Evolutionary conservation across 2,113 vertebrate species (phyloP), one percentile per base, ranked within the genome.

Genomic region (Pelmatolapia mariae): DNA sequence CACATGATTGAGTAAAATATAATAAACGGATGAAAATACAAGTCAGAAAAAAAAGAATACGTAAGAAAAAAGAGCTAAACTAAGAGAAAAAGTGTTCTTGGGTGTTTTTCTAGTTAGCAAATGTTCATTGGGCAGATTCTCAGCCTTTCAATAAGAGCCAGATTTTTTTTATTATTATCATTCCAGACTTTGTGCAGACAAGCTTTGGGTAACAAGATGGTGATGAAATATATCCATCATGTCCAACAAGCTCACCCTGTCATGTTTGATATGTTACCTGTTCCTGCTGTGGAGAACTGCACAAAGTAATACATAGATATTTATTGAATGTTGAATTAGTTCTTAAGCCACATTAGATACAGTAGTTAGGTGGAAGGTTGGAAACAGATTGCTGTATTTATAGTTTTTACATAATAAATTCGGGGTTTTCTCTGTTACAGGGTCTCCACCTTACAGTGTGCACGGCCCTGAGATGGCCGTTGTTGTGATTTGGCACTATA

Each of bases 81-180:
- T n/a, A n/a, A n/a, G n/a, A n/a, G n/a, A n/a, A n/a, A n/a, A 63
- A n/a, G 18, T 63, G 18, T 36, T 63, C 59, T 63, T 63, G 4
- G 36, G 31, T 36, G 61, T 0, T 36, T 2, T 36, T 66, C 31
- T 12, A 66, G 10, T 36, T 0, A 66, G 31, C 18, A 66, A 66
- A 36, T 36, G 26, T 31, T 61, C 26, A 6, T 0, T 18, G 59
- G 0, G 18, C 31, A 66, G 59, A 63, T 63, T 63, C 59, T 0
- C 31, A 63, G 16, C 29, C 29, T 33, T 59, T 31, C 15, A 59
- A 31, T 31, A 59, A 29, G 56, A 59, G 56, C 56, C 13, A 9
- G 56, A 59, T 16, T 18, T 31, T 29, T 31, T 7, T 18, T 19
- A 19, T 61, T 24, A 54, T 54, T 19, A 61, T 19, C 12, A 1